Evolutionary conservation across 2,888 invertebrate species (phyloP), one percentile per base, ranked within the genome.

Genomic region (Gymnocheta viridis): DNA sequence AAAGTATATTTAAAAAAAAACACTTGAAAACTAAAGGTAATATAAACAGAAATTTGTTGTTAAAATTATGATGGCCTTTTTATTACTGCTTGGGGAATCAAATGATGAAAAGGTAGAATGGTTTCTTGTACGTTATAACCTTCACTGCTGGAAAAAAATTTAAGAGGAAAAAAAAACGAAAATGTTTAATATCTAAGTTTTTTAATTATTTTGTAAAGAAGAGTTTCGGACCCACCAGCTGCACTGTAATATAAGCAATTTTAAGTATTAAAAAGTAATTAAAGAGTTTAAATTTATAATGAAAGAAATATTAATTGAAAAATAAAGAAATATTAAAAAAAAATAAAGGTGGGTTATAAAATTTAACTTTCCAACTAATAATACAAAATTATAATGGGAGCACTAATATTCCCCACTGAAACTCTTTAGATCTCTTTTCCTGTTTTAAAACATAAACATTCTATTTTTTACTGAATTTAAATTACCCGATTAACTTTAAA

Each of bases 61-160:
- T 72, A 47, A 64, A 64, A 79, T 64, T 79, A 64, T 64, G 64
- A 72, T 72, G 72, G 32, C 38, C 70, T 72, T 70, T 67, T 67
- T 49, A 54, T 32, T 49, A 62, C 17, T 10, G 69, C 24, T 69
- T 22, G 7, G 35, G 69, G 60, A 29, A 69, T 14, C 14, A 51
- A 66, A 38, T 66, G 44, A 56, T 32, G 70, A n/a, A 56, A 72
- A 80, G 12, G 14, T 29, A 41, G 41, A 72, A 14, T n/a, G n/a
- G n/a, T n/a, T n/a, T n/a, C n/a, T n/a, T n/a, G n/a, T n/a, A 47
- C 27, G 3, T 70, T 47, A 10, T 29, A 51, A 49, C 77, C 77
- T 77, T 77, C 58, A 77, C 17, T 49, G 24, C 47, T 66, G 19
- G 19, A 41, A 38, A 60, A 51, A 69, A 19, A 32, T 0, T 4